These are phyloP conservation scores for Neomorphus geoffroyi DNA, from an alignment of 2,797 vertebrate genomes.

Conservation along the genomic window DNA sequence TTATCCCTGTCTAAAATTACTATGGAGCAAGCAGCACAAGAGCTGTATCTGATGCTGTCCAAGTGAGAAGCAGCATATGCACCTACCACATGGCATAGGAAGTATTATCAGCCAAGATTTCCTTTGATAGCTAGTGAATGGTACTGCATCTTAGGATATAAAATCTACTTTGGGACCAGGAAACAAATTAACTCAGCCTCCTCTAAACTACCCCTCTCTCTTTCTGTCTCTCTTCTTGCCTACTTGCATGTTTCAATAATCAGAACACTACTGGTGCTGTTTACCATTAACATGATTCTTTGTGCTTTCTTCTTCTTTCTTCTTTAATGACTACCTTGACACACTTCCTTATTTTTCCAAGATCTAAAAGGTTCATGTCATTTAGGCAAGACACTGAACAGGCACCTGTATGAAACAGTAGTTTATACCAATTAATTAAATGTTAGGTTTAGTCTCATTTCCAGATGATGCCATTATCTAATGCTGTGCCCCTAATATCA, in stretches of 20 bases:
- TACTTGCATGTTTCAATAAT: background rate
- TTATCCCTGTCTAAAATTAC: background rate
- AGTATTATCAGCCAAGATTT: background rate
- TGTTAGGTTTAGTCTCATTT: background rate
- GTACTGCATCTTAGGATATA: background rate
- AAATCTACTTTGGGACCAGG: background rate
- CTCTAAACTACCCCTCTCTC: background rate
- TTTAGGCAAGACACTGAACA: background rate
- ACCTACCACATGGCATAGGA: background rate
- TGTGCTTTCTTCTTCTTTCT: background rate
- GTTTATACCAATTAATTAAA: background rate
- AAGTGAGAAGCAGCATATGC: background rate
- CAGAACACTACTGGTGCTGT: background rate
- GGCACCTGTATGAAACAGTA: background rate
- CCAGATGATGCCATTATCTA: background rate
- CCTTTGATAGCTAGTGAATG: background rate
- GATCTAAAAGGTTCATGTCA: background rate
- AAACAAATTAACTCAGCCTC: background rate
- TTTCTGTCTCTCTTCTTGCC: background rate
- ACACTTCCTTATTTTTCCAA: background rate
- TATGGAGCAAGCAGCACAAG: background rate
- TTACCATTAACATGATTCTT: background rate
- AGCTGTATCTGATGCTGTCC: background rate
- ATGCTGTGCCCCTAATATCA: background rate
- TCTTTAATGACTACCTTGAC: background rate